These are phyloP conservation scores for Oryzias woworae DNA, from an alignment of 2,113 vertebrate genomes.

Conservation along the genomic window DNA sequence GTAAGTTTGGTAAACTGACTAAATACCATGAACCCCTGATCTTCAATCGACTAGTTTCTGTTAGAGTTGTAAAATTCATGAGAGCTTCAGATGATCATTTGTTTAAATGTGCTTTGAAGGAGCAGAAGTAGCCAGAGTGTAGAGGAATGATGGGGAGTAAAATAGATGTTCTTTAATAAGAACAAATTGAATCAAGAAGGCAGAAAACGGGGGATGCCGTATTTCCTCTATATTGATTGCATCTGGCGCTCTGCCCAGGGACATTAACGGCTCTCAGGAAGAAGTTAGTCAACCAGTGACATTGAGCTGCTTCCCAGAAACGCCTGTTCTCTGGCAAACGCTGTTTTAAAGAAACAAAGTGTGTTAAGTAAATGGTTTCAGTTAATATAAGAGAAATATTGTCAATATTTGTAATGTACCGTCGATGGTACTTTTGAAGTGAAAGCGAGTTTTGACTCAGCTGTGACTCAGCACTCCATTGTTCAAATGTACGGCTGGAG, in stretches of 20 bases:
- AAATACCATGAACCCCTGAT: too few species aligned
- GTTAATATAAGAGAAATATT: not conserved
- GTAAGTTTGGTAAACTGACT: too few species aligned
- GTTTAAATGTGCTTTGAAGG: conserved; percentile 6
- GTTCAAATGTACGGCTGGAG: too few species aligned
- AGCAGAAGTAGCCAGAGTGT: conserved; percentile 12
- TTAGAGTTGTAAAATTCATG: too few species aligned
- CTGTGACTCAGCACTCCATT: too few species aligned
- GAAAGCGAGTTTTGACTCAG: not conserved
- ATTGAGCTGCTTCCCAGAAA: conserved; percentile 18
- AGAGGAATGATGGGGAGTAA: conserved; percentile 6
- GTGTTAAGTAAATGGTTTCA: not conserved
- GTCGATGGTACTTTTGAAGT: not conserved
- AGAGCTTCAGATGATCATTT: not conserved
- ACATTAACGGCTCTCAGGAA: conserved; percentile 42
- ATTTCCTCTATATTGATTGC: conserved; percentile 48
- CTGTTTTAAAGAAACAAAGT: not conserved
- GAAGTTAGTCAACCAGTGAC: conserved; percentile 10
- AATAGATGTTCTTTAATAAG: conserved; percentile 47
- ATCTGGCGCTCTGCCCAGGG: conserved; percentile 21
- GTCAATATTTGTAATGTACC: not conserved
- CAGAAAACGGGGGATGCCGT: conserved; percentile 12
- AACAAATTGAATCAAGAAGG: conserved; percentile 49
- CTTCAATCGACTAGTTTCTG: too few species aligned
- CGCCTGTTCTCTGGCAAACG: conserved; percentile 8